Evolutionary conservation across 2,888 invertebrate genomes (phyloP).

Genomic region (Phorcus lineatus): DNA sequence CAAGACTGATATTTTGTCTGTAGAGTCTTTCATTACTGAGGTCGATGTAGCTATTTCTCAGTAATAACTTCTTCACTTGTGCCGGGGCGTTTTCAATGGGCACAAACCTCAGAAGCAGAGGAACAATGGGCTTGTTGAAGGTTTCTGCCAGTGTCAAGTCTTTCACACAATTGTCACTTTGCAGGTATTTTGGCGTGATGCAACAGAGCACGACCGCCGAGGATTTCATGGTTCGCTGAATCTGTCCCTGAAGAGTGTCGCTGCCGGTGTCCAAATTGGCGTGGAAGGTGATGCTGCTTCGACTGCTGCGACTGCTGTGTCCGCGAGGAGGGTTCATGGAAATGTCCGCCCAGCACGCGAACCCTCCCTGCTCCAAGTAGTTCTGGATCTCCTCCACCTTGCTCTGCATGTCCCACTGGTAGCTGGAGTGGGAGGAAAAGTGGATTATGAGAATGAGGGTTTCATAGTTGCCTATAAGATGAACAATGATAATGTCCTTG

Average conservation of each 20-base stretch:
- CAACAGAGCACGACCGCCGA: conserved; percentile 68
- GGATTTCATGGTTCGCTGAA: conserved; percentile 70
- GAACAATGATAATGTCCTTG: no score
- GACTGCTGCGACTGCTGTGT: conserved; percentile 62
- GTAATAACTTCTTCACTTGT: conserved; percentile 66
- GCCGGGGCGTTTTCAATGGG: conserved; percentile 70
- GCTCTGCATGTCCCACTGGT: conserved; percentile 74
- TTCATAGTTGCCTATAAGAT: no score
- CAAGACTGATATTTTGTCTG: conserved; percentile 63
- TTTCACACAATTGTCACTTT: conserved; percentile 73
- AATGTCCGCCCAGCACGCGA: conserved; percentile 72
- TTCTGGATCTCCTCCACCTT: conserved; percentile 70
- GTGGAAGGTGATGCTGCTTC: conserved; percentile 35
- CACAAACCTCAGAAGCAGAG: conserved; percentile 68
- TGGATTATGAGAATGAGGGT: no score
- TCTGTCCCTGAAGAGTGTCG: conserved; percentile 65
- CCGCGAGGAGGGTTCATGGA: conserved; percentile 61
- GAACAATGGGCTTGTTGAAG: conserved; percentile 70
- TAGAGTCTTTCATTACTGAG: conserved; percentile 71
- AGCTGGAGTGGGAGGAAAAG: conserved; percentile 61
- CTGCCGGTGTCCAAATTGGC: conserved; percentile 43
- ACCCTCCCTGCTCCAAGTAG: conserved; percentile 61
- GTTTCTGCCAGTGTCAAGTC: conserved; percentile 72
- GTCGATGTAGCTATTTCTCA: conserved; percentile 63
- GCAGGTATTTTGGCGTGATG: conserved; percentile 73